These are phyloP conservation scores for Psittacula derbiana DNA, from an alignment of 2,797 vertebrate genomes.

Conservation along the genomic window DNA sequence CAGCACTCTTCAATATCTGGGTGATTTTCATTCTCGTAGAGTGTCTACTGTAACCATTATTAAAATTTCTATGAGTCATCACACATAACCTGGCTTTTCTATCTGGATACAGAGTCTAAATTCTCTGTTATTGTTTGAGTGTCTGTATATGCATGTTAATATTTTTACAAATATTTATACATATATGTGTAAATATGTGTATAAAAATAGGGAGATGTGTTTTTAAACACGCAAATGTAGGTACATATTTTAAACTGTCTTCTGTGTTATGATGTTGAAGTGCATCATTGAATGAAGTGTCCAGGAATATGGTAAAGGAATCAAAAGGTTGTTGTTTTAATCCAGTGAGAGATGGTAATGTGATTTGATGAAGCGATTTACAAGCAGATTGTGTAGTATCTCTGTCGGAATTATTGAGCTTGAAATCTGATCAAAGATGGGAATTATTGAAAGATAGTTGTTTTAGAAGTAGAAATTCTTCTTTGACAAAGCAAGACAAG, in stretches of 20 bases:
- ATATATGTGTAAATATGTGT: background rate
- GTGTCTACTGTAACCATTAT: background rate
- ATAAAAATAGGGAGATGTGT: background rate
- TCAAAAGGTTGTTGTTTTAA: background rate
- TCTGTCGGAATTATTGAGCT: constrained; percentile 27
- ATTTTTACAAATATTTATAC: background rate
- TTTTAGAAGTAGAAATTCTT: constrained; percentile 53
- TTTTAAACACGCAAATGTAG: background rate
- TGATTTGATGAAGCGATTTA: background rate
- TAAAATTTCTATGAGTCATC: background rate
- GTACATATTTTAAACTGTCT: background rate
- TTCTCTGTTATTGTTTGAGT: accelerated
- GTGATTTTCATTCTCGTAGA: background rate
- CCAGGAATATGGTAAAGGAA: background rate
- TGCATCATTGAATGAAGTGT: background rate
- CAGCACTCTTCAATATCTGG: background rate
- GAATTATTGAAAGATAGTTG: constrained; percentile 13
- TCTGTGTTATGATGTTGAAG: background rate
- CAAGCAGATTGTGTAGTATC: background rate
- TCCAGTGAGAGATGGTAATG: background rate
- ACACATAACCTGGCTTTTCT: background rate
- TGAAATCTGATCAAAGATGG: constrained; percentile 58
- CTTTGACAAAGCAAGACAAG: constrained; percentile 38
- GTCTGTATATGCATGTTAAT: background rate
- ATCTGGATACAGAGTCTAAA: background rate